Evolutionary conservation across 2,113 vertebrate species (phyloP).

Genomic region (Cheilinus undulatus): DNA sequence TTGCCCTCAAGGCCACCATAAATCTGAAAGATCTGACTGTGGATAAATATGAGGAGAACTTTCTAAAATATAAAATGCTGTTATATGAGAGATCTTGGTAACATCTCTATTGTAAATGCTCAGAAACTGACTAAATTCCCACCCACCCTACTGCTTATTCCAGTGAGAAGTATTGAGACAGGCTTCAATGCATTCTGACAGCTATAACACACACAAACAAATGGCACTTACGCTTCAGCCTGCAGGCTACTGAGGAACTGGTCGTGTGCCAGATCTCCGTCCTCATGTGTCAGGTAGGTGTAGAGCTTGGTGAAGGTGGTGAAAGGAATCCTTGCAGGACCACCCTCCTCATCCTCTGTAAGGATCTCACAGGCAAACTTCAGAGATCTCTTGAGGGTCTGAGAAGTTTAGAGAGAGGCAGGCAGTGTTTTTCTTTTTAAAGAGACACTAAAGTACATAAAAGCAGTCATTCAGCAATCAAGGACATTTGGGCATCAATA

Average conservation of each 20-base stretch:
- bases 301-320: conserved; percentile 86
- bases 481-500: background rate
- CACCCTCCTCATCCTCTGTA: conserved; percentile 86
- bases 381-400: conserved; percentile 87
- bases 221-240: conserved; percentile 61
- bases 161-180: background rate
- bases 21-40: background rate
- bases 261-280: conserved; percentile 78
- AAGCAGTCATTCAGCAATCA: background rate
- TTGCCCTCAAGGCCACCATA: too few relatives aligned
- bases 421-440: background rate
- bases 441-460: background rate
- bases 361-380: conserved; percentile 90
- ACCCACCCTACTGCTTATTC: conserved; percentile 6
- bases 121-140: too few relatives aligned
- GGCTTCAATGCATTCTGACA: background rate
- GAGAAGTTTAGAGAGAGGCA: conserved; percentile 7
- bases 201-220: background rate
- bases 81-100: background rate
- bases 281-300: conserved; percentile 86
- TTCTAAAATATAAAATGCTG: conserved; percentile 25
- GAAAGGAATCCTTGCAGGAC: conserved; percentile 85
- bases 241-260: conserved; percentile 83
- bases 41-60: conserved; percentile 1
- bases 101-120: conserved; percentile 12